Base-by-base conservation (phyloP, 2,888 invertebrate species). In the Chelonus formosanus region DNA sequence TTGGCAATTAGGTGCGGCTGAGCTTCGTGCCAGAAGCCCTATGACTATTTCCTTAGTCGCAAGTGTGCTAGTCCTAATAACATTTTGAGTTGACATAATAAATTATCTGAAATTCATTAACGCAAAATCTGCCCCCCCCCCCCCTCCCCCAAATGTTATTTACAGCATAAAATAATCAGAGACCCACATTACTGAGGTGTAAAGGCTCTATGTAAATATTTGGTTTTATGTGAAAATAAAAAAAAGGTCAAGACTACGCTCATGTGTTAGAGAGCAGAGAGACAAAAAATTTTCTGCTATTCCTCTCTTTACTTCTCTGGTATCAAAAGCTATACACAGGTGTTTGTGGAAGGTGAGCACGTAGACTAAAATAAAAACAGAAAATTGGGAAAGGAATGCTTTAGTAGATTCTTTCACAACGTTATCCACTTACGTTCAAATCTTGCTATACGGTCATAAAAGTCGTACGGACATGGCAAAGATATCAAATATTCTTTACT, bases 1-100 rank as follows among this genome's bases (percentile, higher is more conserved):
- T 81, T 80, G 78, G 75, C 80, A 80, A 79, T 80, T 80, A 80
- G 75, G 70, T 73, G 73, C 73, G 68, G 57, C 62, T 53, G 50
- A 69, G 70, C 71, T 67, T 67, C 58, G 60, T 48, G 57, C 56
- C 43, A 50, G 48, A 20, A 20, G 35, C 54, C 60, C 35, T n/a
- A 36, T 55, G 36, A 48, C 58, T 53, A 52, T 59, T 43, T 31
- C 60, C 47, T 32, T 32, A 31, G 32, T 36, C 54, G 35, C 55
- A 54, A 65, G 53, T 57, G 47, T 57, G 44, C 61, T 40, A 57
- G 40, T 34, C 43, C 45, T 60, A 59, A 65, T 60, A 60, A 59
- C 58, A 52, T n/a, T 36, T 10, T 36, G 40, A 55, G 40, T 55
- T 55, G 43, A 55, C 55, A 55, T n/a, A 4, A 5, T 31, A 48